Evolutionary conservation across 2,113 vertebrate species (phyloP), one percentile per base, ranked within the genome.

Genomic region (Toxotes jaculatrix): DNA sequence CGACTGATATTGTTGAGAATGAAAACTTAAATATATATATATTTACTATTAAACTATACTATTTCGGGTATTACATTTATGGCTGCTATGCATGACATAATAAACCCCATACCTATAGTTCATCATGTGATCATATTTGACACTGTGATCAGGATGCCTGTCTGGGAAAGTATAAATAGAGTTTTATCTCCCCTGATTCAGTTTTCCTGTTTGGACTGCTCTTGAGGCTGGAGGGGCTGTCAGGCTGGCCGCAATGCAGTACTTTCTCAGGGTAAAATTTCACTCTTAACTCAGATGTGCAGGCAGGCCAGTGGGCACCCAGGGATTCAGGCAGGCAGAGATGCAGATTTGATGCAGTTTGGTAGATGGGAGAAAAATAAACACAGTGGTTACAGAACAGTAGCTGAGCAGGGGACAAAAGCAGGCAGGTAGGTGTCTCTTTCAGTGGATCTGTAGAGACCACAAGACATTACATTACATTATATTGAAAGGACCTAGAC

Each of bases 131-230:
- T 51, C 13, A 11, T 65, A 21, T 74, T 68, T 65, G 79, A 67
- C 12, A 7, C 83, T 72, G 17, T 61, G 69, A 78, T 80, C 67
- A 57, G 75, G 74, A 63, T 71, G 65, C 72, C 31, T 64, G 36
- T 8, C 47, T 43, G 43, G 32, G 36, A 36, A 56, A 49, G 17
- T 84, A 66, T 80, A 77, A 84, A 74, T 70, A 82, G 62, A 83
- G 31, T 76, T 88, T 85, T 83, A 90, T 92, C 85, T 87, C 42
- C 59, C 10, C 21, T 61, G 27, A 82, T 51, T 80, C 67, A 62
- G 65, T 75, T 67, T 87, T 84, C 85, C 86, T 92, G 88, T 87
- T 83, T 81, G 69, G 47, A 43, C 42, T 47, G 32, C n/a, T 72
- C 76, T 57, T 13, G 51, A 64, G 71, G 74, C 45, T 51, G 9